These are phyloP conservation scores for Phylloscopus whistleri DNA, from an alignment of 2,113 vertebrate species.

Conservation along the genomic window DNA sequence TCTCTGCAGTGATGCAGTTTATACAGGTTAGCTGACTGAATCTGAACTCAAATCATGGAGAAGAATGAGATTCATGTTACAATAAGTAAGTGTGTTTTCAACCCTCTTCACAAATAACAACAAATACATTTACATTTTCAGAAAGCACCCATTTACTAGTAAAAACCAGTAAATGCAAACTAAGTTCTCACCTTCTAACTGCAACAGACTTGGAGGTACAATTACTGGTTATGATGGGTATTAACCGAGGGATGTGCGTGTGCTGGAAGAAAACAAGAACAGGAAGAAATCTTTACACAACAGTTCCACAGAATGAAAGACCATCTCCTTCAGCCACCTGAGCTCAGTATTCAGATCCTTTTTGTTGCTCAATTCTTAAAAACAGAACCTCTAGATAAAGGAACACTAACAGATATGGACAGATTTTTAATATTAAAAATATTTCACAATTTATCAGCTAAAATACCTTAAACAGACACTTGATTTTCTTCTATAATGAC, in stretches of 20 bases:
- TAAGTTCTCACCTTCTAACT: slow-evolving; percentile 86
- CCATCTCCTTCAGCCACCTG: neutral
- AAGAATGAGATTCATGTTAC: neutral
- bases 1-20: neutral
- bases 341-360: neutral
- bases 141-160: neutral
- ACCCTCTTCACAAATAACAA: neutral
- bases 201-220: slow-evolving; percentile 97
- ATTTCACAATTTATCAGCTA: neutral
- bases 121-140: neutral
- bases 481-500: neutral
- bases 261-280: slow-evolving; percentile 73
- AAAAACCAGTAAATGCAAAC: neutral
- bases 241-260: slow-evolving; percentile 94
- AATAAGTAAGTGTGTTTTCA: neutral
- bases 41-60: neutral
- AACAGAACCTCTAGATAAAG: neutral
- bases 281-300: neutral
- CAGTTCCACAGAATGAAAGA: neutral
- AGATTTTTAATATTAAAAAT: neutral
- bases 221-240: slow-evolving; percentile 98
- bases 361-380: neutral
- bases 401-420: neutral
- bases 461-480: neutral
- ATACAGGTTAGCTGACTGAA: neutral